Evolutionary conservation across 1,140 invertebrate genomes (phyloP).

Genomic region (Drosophila azteca): DNA sequence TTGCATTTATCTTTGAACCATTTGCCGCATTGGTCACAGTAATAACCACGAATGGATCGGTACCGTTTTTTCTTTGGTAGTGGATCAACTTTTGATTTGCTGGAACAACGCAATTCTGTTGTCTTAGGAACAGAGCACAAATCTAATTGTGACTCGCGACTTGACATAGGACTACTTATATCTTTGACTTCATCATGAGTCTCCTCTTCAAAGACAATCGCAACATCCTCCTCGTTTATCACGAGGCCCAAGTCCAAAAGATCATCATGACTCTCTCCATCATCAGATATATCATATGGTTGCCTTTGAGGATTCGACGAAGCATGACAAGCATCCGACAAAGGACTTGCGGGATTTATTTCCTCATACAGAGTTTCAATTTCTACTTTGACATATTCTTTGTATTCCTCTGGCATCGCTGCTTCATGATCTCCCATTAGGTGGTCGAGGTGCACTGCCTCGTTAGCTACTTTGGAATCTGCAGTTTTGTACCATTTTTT

Average conservation of each 20-base stretch:
- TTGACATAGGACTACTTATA: too few species aligned
- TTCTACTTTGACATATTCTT: constrained; percentile 1
- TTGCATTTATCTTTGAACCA: constrained; percentile 49
- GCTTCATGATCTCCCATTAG: not conserved
- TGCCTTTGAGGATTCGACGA: too few species aligned
- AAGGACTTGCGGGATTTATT: not conserved
- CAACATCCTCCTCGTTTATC: too few species aligned
- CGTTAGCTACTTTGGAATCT: not conserved
- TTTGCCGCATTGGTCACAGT: constrained; percentile 53
- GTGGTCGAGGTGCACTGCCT: not conserved
- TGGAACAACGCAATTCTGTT: too few species aligned
- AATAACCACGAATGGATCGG: constrained; percentile 3
- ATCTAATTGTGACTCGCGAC: too few species aligned
- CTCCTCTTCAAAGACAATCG: too few species aligned
- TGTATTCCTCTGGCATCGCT: not conserved
- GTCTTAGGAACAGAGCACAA: too few species aligned
- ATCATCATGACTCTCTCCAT: too few species aligned
- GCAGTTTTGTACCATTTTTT: not conserved
- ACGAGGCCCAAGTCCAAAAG: too few species aligned
- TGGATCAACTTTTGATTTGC: not conserved
- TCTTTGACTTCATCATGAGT: too few species aligned
- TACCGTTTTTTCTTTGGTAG: not conserved
- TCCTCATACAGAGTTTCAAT: not conserved
- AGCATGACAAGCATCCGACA: too few species aligned
- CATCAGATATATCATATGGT: too few species aligned